These are phyloP conservation scores for Bradypodion ventrale DNA, from an alignment of 2,797 vertebrate species.

Conservation along the genomic window DNA sequence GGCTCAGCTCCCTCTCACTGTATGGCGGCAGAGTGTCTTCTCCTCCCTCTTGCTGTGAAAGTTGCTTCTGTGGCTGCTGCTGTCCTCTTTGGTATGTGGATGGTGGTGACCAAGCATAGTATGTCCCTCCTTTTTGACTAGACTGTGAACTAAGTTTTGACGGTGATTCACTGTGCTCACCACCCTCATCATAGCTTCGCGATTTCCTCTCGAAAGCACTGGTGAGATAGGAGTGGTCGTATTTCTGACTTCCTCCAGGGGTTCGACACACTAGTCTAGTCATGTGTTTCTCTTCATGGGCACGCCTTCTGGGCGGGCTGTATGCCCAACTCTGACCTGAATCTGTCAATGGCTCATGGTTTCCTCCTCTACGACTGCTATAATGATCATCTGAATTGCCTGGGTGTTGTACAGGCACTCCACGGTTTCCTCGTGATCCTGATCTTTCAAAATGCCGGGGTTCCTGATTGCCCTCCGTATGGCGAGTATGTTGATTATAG, in stretches of 20 bases:
- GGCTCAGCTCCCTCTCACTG: slow-evolving; percentile 86
- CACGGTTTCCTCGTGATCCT: slow-evolving; percentile 58
- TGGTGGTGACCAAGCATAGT: slow-evolving; percentile 78
- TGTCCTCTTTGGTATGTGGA: slow-evolving; percentile 71
- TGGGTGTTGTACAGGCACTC: slow-evolving; percentile 68
- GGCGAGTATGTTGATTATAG: slow-evolving; percentile 75
- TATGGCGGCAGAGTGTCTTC: slow-evolving; percentile 93
- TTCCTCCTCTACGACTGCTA: slow-evolving; percentile 64
- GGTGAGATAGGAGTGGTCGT: slow-evolving; percentile 86
- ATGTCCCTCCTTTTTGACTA: slow-evolving; percentile 74
- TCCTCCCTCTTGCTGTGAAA: slow-evolving; percentile 79
- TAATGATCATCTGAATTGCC: slow-evolving; percentile 78
- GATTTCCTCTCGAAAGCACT: slow-evolving; percentile 86
- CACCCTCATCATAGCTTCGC: slow-evolving; percentile 78
- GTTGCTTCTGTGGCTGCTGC: slow-evolving; percentile 14
- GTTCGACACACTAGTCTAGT: slow-evolving; percentile 86
- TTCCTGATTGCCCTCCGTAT: slow-evolving; percentile 75
- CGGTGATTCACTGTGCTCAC: slow-evolving; percentile 83
- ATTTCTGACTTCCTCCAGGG: slow-evolving; percentile 77
- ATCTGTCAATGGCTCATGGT: slow-evolving; percentile 70
- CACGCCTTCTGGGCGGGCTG: slow-evolving; percentile 79
- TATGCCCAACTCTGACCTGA: slow-evolving; percentile 74
- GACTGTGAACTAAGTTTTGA: slow-evolving; percentile 87
- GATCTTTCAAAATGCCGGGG: slow-evolving; percentile 72
- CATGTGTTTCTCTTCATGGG: slow-evolving; percentile 79